These are phyloP conservation scores for Pygoscelis adeliae DNA, from an alignment of 2,113 vertebrate species.

Conservation along the genomic window DNA sequence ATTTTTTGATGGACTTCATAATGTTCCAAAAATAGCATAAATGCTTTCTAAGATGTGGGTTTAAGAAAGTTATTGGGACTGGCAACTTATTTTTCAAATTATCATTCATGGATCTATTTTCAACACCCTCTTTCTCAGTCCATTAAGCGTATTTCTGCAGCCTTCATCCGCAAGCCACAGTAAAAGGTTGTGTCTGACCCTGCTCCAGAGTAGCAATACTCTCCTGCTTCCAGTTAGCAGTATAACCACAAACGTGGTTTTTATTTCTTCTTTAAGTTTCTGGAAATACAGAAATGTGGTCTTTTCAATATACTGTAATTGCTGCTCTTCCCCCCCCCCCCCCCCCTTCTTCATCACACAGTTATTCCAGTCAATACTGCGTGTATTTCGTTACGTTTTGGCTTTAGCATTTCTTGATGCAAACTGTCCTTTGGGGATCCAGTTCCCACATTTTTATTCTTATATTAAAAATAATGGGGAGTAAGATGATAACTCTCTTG, in stretches of 20 bases:
- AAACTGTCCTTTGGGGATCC: not conserved
- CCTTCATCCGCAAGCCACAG: conserved; percentile 15
- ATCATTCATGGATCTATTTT: conserved; percentile 31
- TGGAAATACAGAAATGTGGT: conserved; percentile 45
- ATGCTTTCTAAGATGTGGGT: conserved; percentile 15
- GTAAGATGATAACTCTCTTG: not conserved
- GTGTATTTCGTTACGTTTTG: not conserved
- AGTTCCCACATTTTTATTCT: not conserved
- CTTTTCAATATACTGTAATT: conserved; percentile 25
- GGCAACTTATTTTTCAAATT: conserved; percentile 56
- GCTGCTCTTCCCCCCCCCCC: not conserved
- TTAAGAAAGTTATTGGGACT: not conserved
- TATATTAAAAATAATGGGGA: not conserved
- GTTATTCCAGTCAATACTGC: not conserved
- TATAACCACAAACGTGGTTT: conserved; percentile 3
- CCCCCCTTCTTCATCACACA: not conserved
- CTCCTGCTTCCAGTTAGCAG: conserved; percentile 58
- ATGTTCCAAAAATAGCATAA: conserved; percentile 7
- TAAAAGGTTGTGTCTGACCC: conserved; percentile 47
- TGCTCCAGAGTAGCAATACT: conserved; percentile 1
- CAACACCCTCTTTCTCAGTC: conserved; percentile 57
- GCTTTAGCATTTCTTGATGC: not conserved
- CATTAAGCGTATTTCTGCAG: conserved; percentile 21
- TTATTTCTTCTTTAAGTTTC: conserved; percentile 42
- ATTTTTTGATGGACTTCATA: not conserved